These are phyloP conservation scores for Perithous albicinctus DNA, from an alignment of 2,888 invertebrate genomes.

Conservation along the genomic window DNA sequence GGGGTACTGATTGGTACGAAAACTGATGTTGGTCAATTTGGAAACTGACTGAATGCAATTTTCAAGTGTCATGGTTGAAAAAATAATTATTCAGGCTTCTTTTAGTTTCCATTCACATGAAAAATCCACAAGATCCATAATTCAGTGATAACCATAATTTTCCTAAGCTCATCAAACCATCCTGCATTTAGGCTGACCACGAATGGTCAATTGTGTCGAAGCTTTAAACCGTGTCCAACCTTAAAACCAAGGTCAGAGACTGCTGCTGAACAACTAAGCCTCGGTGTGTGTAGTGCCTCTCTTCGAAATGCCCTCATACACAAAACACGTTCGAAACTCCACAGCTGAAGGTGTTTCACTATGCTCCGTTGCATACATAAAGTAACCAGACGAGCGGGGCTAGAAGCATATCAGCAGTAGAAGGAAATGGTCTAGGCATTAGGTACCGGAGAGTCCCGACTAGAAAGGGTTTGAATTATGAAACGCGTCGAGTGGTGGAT, in stretches of 20 bases:
- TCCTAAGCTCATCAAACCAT: not conserved
- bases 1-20: too few species aligned
- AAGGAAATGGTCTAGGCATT: constrained; percentile 70
- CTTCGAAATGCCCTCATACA: constrained; percentile 13
- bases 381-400: constrained; percentile 48
- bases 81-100: too few species aligned
- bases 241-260: constrained; percentile 1
- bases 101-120: too few species aligned
- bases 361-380: constrained; percentile 6
- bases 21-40: too few species aligned
- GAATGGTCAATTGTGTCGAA: not conserved
- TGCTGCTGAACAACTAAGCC: not conserved
- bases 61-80: too few species aligned
- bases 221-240: not conserved
- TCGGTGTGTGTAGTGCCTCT: constrained; percentile 18
- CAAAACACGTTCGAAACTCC: constrained; percentile 15
- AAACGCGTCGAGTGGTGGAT: constrained; percentile 72
- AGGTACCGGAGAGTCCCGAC: constrained; percentile 67
- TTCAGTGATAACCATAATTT: not conserved
- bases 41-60: not conserved
- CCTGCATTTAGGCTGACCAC: not conserved
- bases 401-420: constrained; percentile 53
- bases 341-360: constrained; percentile 24
- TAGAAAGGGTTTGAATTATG: constrained; percentile 83
- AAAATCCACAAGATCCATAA: not conserved